Evolutionary conservation across 1,140 invertebrate species (phyloP), one percentile per base, ranked within the genome.

Genomic region (Ruditapes philippinarum): DNA sequence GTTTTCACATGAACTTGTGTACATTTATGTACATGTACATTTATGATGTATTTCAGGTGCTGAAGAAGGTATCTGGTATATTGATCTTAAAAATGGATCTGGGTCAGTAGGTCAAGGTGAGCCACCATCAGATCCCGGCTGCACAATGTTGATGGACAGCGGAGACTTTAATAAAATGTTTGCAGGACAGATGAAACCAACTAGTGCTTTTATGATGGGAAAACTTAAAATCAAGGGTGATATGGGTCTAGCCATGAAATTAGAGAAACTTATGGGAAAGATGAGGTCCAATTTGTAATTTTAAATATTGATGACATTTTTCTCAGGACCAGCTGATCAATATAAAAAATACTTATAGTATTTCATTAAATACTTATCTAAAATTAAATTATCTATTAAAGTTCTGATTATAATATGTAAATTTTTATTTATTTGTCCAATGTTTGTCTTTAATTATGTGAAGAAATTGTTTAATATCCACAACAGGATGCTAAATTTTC

Each of bases 201-300:
- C 98, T 0, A 97, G 97, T 33, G 99, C 99, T 14, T 99, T 99
- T 95, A 99, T 99, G 98, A 97, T 97, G 93, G 99, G 99, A 40
- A 99, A 99, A 96, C 96, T 99, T 65, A 99, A 99, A 96, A 98
- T 99, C 86, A 97, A 97, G 91, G 99, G 99, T 0, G 98, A 99
- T 94, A 96, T 99, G 93, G 97, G 98, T 91, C 98, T 99, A 95
- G 99, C 99, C 0, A 98, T 99, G 97, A 99, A 99, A 95, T 95
- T 99, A 84, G 99, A 99, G 95, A 99, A 99, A 96, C 96, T 99
- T 3, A 98, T 99, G 98, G 96, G 96, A 70, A 97, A 97, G 84
- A 96, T 99, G 40, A 98, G 98, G 95, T 97, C 97, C n/a, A 97
- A 97, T 51, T 90, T 95, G 51, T 95, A 89, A 91, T 12, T n/a